Evolutionary conservation across 2,113 vertebrate species (phyloP).

Genomic region (Strigops habroptila): DNA sequence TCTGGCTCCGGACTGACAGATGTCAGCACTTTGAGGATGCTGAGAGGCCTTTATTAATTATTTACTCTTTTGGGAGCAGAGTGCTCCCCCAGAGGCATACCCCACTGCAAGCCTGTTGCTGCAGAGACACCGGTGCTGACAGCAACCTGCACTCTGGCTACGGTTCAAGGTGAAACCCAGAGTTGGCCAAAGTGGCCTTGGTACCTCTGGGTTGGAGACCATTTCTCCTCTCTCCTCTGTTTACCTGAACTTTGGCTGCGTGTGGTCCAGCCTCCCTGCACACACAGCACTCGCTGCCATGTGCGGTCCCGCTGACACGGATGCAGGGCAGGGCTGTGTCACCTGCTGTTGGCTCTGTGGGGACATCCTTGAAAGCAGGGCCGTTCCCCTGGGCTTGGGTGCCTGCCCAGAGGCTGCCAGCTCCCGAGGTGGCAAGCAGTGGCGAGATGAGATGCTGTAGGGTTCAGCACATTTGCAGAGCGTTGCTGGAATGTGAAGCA

Average conservation of each 20-base stretch:
- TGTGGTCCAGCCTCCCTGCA: background rate
- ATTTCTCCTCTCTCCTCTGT: background rate
- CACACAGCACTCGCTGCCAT: background rate
- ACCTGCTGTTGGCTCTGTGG: background rate
- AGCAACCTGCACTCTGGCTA: background rate
- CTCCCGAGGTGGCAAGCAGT: fast-evolving
- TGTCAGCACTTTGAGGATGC: background rate
- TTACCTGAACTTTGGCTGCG: background rate
- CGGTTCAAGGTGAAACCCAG: constrained; percentile 38
- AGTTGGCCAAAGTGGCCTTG: background rate
- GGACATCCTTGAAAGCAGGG: background rate
- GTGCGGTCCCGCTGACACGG: background rate
- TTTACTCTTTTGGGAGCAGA: constrained; percentile 26
- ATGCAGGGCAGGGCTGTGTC: constrained; percentile 32
- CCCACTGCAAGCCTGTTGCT: background rate
- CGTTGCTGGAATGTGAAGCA: constrained; percentile 33
- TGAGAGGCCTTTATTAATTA: background rate
- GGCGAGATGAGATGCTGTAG: background rate
- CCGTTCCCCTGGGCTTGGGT: background rate
- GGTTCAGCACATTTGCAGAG: background rate
- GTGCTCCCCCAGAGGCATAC: background rate
- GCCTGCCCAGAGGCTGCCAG: background rate
- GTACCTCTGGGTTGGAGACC: background rate
- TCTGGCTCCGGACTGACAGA: background rate
- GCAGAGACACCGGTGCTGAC: background rate